Conservation (phyloP, 2,797 vertebrate genomes). For the Tolypeutes matacus region DNA sequence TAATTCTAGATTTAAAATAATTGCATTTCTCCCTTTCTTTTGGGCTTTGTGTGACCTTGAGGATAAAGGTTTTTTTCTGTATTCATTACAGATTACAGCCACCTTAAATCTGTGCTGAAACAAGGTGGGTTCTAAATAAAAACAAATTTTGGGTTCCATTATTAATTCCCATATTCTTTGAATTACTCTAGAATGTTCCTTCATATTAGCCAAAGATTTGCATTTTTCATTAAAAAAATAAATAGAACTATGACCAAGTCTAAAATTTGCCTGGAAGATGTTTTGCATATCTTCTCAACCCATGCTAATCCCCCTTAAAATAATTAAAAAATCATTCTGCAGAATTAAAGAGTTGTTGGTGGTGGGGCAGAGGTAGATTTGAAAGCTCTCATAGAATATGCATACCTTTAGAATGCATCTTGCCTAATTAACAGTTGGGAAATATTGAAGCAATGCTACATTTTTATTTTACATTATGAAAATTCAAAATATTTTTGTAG, state of each 20-base stretch:
- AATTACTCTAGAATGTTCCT: neutral
- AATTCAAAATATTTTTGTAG: slow-evolving; percentile 15
- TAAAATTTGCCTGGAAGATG: neutral
- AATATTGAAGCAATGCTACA: neutral
- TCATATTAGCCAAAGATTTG: neutral
- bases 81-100: neutral
- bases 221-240: neutral
- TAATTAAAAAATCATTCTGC: neutral
- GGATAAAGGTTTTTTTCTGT: neutral
- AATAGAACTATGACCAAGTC: neutral
- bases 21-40: neutral
- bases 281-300: neutral
- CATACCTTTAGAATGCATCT: neutral
- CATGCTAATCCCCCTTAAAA: neutral
- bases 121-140: neutral
- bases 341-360: neutral
- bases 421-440: neutral
- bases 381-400: neutral
- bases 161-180: neutral
- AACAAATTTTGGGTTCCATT: neutral
- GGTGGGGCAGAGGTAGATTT: neutral
- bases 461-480: slow-evolving; percentile 51
- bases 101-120: neutral
- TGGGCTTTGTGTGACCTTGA: neutral
- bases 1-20: neutral